A percentile compares a stretch with the other conserved stretches of the same genome.
Evolutionary conservation across 2,113 vertebrate species (phyloP).

Genomic region (Macrotus californicus): DNA sequence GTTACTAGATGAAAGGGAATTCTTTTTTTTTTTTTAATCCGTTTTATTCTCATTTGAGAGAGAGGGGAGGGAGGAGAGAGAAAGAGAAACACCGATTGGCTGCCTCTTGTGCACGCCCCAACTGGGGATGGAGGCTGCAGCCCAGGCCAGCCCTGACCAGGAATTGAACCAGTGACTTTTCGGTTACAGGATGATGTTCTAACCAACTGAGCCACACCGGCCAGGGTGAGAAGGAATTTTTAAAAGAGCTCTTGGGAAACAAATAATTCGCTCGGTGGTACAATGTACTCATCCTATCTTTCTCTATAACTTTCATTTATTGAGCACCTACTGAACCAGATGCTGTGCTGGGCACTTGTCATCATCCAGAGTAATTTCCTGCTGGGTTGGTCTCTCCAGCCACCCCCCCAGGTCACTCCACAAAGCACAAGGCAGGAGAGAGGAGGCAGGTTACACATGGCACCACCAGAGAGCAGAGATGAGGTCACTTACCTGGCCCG

Average conservation of each 20-base stretch:
- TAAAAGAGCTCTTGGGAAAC: neutral
- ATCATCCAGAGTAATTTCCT: neutral
- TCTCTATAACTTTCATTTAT: neutral
- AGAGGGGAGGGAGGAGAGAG: no score
- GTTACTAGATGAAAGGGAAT: neutral
- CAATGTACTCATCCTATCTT: neutral
- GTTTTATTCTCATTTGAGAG: no score
- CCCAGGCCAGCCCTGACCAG: no score
- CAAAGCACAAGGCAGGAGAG: neutral
- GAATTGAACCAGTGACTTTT: no score
- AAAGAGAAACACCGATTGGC: no score
- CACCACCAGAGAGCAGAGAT: neutral
- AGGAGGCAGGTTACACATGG: neutral
- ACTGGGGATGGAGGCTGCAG: no score
- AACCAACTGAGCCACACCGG: no score
- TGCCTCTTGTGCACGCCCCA: no score
- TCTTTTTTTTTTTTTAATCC: neutral
- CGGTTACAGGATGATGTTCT: no score
- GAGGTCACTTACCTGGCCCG: constrained; percentile 86
- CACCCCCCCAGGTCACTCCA: neutral
- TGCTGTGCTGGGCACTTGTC: neutral
- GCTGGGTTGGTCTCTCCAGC: neutral
- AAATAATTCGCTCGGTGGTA: neutral
- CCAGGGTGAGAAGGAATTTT: neutral
- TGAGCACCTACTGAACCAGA: neutral